Evolutionary conservation across 2,888 invertebrate genomes (phyloP), one percentile per base, ranked within the genome.

Genomic region (Athetis lepigone): DNA sequence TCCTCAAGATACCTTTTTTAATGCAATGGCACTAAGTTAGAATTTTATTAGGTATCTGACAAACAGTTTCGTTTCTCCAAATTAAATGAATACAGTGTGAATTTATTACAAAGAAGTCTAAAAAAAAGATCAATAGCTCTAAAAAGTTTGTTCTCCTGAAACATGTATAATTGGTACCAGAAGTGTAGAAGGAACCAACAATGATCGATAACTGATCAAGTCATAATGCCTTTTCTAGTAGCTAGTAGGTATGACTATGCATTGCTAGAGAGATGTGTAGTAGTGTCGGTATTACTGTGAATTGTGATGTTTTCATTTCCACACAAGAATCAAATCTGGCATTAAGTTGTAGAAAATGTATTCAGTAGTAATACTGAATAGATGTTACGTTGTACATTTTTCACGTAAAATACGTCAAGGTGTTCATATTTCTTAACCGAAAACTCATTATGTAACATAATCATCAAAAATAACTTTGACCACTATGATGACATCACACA

Each of bases 401-500:
- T 33, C 19, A 47, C n/a, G 37, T 18, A 6, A 54, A 49, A 54
- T 62, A 62, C 45, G 36, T 36, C 50, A 68, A 68, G 42, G 69
- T 42, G n/a, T 36, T 13, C 16, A 56, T 42, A 59, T 60, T 52
- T 52, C 52, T 47, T 23, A 47, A 52, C 11, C 19, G 50, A 16
- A 11, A 40, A 47, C 27, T 57, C 27, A 50, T 45, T 58, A 40
- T 21, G 37, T 75, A 59, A 59, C 50, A 64, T 62, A 2, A 33
- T 33, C 33, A 58, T 54, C 19, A 52, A 63, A 62, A 54, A 65
- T 37, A 47, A 59, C 36, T 59, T 62, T 42, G 57, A 59, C 40
- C 46, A 58, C 52, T 54, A 59, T 47, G 49, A 59, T 51, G 49
- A 51, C 45, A 60, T 72, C 45, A 60, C 45, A 59, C 45, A 60